Base-by-base conservation (phyloP, 1,140 invertebrate species). In the Drosophila pseudoobscura region DNA sequence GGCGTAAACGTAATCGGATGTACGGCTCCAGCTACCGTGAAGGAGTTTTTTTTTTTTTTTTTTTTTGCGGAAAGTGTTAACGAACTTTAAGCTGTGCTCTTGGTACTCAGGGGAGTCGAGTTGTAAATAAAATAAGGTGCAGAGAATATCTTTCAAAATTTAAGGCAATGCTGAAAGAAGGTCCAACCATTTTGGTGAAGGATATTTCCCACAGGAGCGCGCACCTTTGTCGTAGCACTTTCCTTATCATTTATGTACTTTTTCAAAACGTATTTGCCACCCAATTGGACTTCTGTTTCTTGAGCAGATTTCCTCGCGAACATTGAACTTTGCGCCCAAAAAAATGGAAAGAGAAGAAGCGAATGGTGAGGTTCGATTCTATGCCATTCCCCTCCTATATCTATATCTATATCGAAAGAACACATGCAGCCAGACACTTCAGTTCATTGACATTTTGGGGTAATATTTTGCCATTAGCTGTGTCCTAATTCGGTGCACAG, bases 391-490 rank as follows among this genome's bases (percentile, higher is more conserved):
- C 35, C 35, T 9, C 31, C 31, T 26, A 26, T 26, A 26, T 26
- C 24, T 26, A 26, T 5, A 17, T 17, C 17, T 17, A 35, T 11
- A 35, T 3, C 9, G 31, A 35, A 35, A 35, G 26, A 73, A 64
- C 78, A 58, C 44, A 75, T 87, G 83, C 83, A 87, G 78, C 75
- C 82, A 69, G 35, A 39, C 39, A 75, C 68, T 85, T 78, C 63
- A 69, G 82, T 87, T 87, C 82, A 87, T 87, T 87, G 82, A 87
- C 82, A 87, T 88, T 76, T 60, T 47, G 78, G 11, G 35, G 64
- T 76, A 87, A 87, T 87, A 75, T 76, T 78, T 79, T 84, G 78
- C 82, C 78, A 77, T 87, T 85, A 78, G 75, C 47, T 72, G 44
- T 58, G 71, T 47, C 57, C 52, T 59, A 70, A 50, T 75, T 69